Evolutionary conservation across 2,888 invertebrate genomes (phyloP).

Genomic region (Drosophila quasianomalipes): DNA sequence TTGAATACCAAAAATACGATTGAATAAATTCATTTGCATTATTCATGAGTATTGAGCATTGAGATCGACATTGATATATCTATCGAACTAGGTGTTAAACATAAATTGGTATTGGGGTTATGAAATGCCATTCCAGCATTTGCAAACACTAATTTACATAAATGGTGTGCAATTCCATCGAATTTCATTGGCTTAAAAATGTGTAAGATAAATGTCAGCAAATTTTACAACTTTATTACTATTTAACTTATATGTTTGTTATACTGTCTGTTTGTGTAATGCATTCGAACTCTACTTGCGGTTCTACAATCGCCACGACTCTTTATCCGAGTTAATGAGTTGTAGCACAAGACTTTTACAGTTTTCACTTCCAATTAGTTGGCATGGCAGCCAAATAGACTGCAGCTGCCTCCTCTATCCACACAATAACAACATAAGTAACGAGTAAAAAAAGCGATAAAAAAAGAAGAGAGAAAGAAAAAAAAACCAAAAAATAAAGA

Average conservation of each 20-base stretch:
- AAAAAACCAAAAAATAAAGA: not conserved
- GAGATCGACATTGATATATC: not conserved
- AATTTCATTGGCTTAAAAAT: not conserved
- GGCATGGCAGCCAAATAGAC: slow-evolving; percentile 14
- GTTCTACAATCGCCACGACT: not conserved
- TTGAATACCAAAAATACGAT: not conserved
- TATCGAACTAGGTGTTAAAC: not conserved
- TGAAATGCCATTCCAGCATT: not conserved
- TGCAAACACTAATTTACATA: not conserved
- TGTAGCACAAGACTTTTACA: slow-evolving; percentile 12
- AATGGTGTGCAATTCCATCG: not conserved
- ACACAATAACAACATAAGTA: not conserved
- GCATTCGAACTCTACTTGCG: not conserved
- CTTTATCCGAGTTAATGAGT: slow-evolving; percentile 20
- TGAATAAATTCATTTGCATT: not conserved
- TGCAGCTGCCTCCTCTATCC: slow-evolving; percentile 19
- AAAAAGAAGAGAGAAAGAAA: not conserved
- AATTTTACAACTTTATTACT: not conserved
- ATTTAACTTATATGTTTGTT: not conserved
- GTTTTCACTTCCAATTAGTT: slow-evolving; percentile 31
- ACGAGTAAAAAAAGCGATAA: not conserved
- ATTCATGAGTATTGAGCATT: not conserved
- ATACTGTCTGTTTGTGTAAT: not conserved
- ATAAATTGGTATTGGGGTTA: not conserved
- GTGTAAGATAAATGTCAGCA: not conserved